Evolutionary conservation across 2,797 vertebrate species (phyloP).

Genomic region (Liparis tanakae): DNA sequence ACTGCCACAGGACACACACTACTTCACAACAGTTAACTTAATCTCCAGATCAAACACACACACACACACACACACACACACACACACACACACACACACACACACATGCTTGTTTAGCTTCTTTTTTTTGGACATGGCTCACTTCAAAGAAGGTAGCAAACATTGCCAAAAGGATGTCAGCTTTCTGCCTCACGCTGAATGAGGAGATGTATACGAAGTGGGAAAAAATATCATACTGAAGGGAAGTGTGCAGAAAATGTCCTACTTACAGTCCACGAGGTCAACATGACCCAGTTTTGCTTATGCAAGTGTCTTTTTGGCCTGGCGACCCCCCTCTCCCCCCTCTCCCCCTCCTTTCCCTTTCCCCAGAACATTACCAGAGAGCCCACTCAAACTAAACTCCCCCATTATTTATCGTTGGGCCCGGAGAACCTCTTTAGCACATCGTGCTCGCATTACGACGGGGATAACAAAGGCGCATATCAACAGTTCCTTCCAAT

Average conservation of each 20-base stretch:
- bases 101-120: slow-evolving; percentile 75
- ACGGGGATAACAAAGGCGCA: slow-evolving; percentile 84
- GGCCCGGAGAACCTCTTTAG: slow-evolving; percentile 80
- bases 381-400: slow-evolving; percentile 70
- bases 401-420: slow-evolving; percentile 80
- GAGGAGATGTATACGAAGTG: slow-evolving; percentile 57
- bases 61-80: slow-evolving; percentile 25
- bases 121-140: slow-evolving; percentile 74
- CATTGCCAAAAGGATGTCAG: slow-evolving; percentile 79
- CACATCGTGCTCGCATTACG: slow-evolving; percentile 83
- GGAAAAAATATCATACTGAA: slow-evolving; percentile 57
- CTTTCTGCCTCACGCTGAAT: slow-evolving; percentile 73
- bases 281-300: slow-evolving; percentile 86
- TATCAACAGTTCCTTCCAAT: slow-evolving; percentile 87
- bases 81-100: slow-evolving; percentile 50
- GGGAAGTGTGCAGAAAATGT: slow-evolving; percentile 77
- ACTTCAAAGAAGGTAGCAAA: slow-evolving; percentile 83
- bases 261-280: slow-evolving; percentile 85
- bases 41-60: slow-evolving; percentile 79
- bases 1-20: slow-evolving; percentile 64
- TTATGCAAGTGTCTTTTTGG: slow-evolving; percentile 79
- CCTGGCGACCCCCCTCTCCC: slow-evolving; percentile 39
- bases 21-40: slow-evolving; percentile 66
- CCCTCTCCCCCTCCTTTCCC: slow-evolving; percentile 36
- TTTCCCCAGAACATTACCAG: slow-evolving; percentile 67